These are phyloP conservation scores for Cordilura impudica DNA, from an alignment of 2,888 invertebrate species.

Conservation along the genomic window DNA sequence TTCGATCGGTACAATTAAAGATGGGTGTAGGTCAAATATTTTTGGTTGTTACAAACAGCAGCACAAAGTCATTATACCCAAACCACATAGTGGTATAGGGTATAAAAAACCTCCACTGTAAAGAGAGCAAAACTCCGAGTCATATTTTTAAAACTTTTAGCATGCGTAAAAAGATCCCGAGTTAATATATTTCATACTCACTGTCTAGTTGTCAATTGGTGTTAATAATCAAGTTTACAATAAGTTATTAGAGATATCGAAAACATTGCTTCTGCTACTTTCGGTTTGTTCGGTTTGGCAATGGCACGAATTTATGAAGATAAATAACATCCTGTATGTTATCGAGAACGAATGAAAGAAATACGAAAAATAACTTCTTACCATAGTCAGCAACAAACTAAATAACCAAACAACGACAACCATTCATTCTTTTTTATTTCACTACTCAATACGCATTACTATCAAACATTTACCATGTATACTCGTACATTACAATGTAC, in stretches of 20 bases:
- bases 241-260: conserved; percentile 44
- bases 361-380: background rate
- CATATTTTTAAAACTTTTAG: too few species aligned
- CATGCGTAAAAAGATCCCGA: too few species aligned
- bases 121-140: too few species aligned
- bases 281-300: conserved; percentile 40
- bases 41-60: too few species aligned
- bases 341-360: conserved; percentile 26
- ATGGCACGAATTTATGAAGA: conserved; percentile 57
- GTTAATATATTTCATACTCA: too few species aligned
- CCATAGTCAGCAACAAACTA: background rate
- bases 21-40: too few species aligned
- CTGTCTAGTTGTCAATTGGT: too few species aligned
- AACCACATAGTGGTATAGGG: too few species aligned
- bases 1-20: too few species aligned
- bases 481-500: background rate
- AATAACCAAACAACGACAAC: background rate
- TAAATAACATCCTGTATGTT: conserved; percentile 56
- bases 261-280: conserved; percentile 18
- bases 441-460: background rate
- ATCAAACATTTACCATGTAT: background rate
- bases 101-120: too few species aligned
- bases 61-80: too few species aligned
- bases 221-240: conserved; percentile 37
- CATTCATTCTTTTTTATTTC: background rate